These are phyloP conservation scores for Scopus umbretta DNA, from an alignment of 2,113 vertebrate species.

Conservation along the genomic window DNA sequence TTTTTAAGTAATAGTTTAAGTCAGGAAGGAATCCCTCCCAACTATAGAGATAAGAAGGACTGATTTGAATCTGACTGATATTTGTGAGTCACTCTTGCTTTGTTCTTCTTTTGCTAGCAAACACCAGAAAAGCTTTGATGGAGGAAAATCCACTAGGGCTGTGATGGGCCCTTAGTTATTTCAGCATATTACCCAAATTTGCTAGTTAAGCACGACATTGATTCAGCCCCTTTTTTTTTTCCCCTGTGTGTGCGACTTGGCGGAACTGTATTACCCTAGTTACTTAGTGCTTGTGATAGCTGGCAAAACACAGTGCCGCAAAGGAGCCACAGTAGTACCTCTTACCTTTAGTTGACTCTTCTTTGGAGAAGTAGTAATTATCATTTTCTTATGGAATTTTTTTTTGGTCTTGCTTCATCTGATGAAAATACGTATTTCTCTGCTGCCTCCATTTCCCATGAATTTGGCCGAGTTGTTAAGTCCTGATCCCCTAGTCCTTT, in stretches of 20 bases:
- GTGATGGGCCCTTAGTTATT: not conserved
- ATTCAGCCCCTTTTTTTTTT: not conserved
- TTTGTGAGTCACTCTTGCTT: not conserved
- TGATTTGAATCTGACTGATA: not conserved
- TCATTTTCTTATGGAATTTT: not conserved
- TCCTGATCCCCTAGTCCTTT: not conserved
- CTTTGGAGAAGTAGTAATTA: not conserved
- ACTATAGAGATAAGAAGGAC: not conserved
- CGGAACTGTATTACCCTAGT: not conserved
- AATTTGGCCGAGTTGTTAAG: not conserved
- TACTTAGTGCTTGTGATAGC: not conserved
- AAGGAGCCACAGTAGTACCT: not conserved
- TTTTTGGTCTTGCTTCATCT: not conserved
- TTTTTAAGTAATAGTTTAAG: not conserved
- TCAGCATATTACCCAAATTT: not conserved
- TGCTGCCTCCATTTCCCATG: accelerated
- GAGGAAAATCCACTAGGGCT: not conserved
- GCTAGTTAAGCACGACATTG: not conserved
- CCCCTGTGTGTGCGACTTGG: accelerated
- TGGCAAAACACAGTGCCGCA: not conserved
- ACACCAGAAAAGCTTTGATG: not conserved
- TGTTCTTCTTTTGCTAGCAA: not conserved
- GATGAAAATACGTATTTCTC: not conserved
- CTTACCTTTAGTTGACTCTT: not conserved
- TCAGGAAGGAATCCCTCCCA: not conserved